Conservation (phyloP, 1,140 invertebrate genomes). For the fruit fly (Drosophila melanogaster) region DNA sequence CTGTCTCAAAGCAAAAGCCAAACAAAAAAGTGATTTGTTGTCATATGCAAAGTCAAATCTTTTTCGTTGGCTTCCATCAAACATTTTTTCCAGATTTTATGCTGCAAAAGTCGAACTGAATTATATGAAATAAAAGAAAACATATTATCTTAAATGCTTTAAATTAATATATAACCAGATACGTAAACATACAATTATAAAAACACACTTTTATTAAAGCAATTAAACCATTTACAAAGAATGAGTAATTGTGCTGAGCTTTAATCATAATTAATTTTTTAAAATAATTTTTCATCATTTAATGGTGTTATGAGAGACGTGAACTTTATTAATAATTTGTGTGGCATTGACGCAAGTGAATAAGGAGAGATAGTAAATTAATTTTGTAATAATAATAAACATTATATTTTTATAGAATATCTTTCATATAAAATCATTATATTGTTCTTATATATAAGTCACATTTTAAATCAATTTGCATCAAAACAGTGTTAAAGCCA, state of each 20-base stretch:
- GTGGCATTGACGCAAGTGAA: neutral
- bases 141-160: neutral
- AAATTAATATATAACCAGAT: neutral
- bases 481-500: neutral
- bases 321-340: neutral
- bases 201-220: slow-evolving; percentile 2
- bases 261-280: slow-evolving; percentile 3
- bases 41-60: slow-evolving; percentile 16
- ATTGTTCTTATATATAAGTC: neutral
- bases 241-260: slow-evolving; percentile 1
- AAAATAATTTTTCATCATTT: slow-evolving; percentile 1
- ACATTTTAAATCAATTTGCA: neutral
- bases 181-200: neutral
- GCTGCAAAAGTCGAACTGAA: neutral
- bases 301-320: neutral
- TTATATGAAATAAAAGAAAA: neutral
- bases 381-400: too few species aligned
- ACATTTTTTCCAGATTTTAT: neutral
- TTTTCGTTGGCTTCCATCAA: neutral
- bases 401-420: too few species aligned
- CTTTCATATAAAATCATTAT: too few species aligned
- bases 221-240: slow-evolving; percentile 29
- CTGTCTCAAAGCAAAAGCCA: slow-evolving; percentile 38
- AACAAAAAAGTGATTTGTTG: slow-evolving; percentile 11
- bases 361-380: too few species aligned